phyloP scores from a whole-genome alignment of 2,797 vertebrate genomes.

The Arnoldichthys spilopterus region DNA sequence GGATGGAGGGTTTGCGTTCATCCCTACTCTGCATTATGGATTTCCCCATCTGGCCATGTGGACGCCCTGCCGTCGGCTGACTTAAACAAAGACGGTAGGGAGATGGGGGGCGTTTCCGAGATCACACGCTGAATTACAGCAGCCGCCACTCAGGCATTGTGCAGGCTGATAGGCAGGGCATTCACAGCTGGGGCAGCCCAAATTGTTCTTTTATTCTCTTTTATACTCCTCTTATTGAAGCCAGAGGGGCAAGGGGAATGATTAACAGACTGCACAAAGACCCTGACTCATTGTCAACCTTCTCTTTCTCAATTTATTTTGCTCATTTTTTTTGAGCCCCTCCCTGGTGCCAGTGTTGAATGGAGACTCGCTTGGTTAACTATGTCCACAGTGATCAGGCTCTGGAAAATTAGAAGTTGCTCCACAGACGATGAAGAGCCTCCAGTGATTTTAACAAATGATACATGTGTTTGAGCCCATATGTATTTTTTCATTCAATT shows the following conservation, averaged over 20 bases:
- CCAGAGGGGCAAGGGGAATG: slow-evolving; percentile 80
- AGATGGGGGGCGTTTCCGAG: slow-evolving; percentile 86
- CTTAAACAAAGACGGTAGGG: slow-evolving; percentile 93
- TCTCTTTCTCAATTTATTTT: slow-evolving; percentile 76
- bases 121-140: slow-evolving; percentile 89
- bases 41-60: slow-evolving; percentile 95
- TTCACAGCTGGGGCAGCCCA: slow-evolving; percentile 87
- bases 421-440: slow-evolving; percentile 59
- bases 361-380: slow-evolving; percentile 72
- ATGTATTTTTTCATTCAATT: slow-evolving; percentile 33
- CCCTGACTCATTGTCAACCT: slow-evolving; percentile 66
- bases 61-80: slow-evolving; percentile 83
- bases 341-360: slow-evolving; percentile 64
- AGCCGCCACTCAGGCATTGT: slow-evolving; percentile 87
- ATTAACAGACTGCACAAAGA: slow-evolving; percentile 80
- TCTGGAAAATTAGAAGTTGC: slow-evolving; percentile 68
- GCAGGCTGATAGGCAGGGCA: slow-evolving; percentile 83
- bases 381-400: slow-evolving; percentile 56
- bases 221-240: slow-evolving; percentile 82
- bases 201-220: slow-evolving; percentile 88
- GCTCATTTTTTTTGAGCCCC: slow-evolving; percentile 68
- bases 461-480: slow-evolving; percentile 43
- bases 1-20: slow-evolving; percentile 76
- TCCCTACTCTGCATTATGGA: slow-evolving; percentile 94
- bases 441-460: slow-evolving; percentile 50